Evolutionary conservation across 92 coral and sea anemone genomes (phyloP).

Genomic region (Heteractis magnifica): DNA sequence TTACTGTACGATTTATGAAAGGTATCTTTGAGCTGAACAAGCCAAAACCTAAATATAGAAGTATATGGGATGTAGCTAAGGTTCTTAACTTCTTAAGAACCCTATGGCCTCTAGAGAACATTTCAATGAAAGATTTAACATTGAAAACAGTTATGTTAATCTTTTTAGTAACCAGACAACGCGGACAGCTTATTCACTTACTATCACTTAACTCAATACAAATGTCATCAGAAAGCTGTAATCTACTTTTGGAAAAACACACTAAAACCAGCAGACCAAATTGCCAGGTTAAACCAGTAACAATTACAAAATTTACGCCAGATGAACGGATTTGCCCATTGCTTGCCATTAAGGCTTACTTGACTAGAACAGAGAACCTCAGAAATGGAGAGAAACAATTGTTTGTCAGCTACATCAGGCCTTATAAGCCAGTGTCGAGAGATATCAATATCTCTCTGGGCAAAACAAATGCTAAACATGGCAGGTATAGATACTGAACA

Average conservation of each 20-base stretch:
- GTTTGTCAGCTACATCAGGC: slow-evolving; percentile 47
- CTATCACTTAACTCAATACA: slow-evolving; percentile 49
- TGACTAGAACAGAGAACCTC: slow-evolving; percentile 25
- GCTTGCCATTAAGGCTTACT: slow-evolving; percentile 32
- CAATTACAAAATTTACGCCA: slow-evolving; percentile 35
- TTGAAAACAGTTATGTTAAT: slow-evolving; percentile 53
- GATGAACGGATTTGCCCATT: slow-evolving; percentile 52
- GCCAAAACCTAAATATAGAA: slow-evolving; percentile 43
- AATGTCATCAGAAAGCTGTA: slow-evolving; percentile 31
- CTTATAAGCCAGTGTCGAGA: slow-evolving; percentile 56
- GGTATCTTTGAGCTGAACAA: slow-evolving; percentile 39
- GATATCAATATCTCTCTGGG: slow-evolving; percentile 60
- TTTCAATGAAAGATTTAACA: slow-evolving; percentile 51
- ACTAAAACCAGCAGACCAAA: slow-evolving; percentile 59
- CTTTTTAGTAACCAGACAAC: slow-evolving; percentile 49
- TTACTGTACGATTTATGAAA: slow-evolving; percentile 47
- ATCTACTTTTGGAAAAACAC: slow-evolving; percentile 45
- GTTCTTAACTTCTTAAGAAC: slow-evolving; percentile 51
- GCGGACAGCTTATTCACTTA: slow-evolving; percentile 53
- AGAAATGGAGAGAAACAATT: slow-evolving; percentile 48
- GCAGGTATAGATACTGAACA: slow-evolving; percentile 43
- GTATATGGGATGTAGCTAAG: slow-evolving; percentile 59
- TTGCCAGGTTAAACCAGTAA: slow-evolving; percentile 23
- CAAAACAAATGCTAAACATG: slow-evolving; percentile 33
- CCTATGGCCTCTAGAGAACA: slow-evolving; percentile 36